Conservation (phyloP, 2,888 invertebrate species). For the Ptilodon capucinus region DNA sequence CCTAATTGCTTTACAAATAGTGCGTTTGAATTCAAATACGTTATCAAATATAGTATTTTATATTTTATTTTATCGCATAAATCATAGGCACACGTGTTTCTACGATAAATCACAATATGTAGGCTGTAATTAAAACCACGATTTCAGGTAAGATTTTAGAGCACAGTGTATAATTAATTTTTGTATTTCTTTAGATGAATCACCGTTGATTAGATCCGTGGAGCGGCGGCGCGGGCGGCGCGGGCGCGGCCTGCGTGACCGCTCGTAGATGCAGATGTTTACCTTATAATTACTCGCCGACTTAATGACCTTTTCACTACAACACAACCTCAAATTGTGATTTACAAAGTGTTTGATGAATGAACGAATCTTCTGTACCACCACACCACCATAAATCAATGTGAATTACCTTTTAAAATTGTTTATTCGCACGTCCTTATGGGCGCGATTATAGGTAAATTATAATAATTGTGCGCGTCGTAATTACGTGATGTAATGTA, state of each 20-base stretch:
- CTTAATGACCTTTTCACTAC: constrained; percentile 72
- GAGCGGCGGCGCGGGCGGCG: constrained; percentile 42
- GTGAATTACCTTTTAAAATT: constrained; percentile 66
- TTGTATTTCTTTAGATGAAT: constrained; percentile 76
- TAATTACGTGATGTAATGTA: constrained; percentile 78
- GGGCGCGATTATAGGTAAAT: constrained; percentile 77
- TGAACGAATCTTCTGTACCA: constrained; percentile 54
- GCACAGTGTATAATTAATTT: constrained; percentile 77
- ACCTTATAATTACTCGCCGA: constrained; percentile 66
- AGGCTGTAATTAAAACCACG: constrained; percentile 75
- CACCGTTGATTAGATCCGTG: constrained; percentile 72
- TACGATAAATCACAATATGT: constrained; percentile 69
- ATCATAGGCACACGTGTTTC: constrained; percentile 65
- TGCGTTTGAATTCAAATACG: constrained; percentile 22
- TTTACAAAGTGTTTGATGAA: constrained; percentile 43
- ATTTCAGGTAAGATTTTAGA: constrained; percentile 71
- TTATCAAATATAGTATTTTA: constrained; percentile 21
- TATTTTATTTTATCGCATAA: constrained; percentile 50
- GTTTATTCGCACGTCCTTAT: constrained; percentile 80
- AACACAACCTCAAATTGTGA: constrained; percentile 38
- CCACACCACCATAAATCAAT: constrained; percentile 75
- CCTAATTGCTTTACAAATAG: constrained; percentile 27
- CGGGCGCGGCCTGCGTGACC: constrained; percentile 43
- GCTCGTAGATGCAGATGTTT: constrained; percentile 73
- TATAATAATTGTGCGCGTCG: constrained; percentile 77